Conservation (phyloP, 2,797 vertebrate species). For the Perodicticus potto region DNA sequence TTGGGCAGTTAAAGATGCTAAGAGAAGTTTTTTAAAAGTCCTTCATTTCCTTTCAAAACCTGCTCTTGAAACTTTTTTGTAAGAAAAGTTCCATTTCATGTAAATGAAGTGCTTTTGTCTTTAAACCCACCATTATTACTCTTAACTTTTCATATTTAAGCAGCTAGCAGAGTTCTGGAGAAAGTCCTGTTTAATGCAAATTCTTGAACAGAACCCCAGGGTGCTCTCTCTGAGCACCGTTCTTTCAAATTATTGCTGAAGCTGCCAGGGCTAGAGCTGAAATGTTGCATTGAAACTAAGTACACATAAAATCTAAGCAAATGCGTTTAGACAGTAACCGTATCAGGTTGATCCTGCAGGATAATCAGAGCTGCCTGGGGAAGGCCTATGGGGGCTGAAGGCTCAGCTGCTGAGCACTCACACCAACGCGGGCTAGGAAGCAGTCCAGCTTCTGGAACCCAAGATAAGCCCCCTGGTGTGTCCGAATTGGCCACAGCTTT, state of each 20-base stretch:
- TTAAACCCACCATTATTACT: background rate
- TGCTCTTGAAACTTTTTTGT: background rate
- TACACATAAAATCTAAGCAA: background rate
- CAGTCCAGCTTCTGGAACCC: background rate
- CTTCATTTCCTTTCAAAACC: background rate
- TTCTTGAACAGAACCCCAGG: background rate
- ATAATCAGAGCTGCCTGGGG: background rate
- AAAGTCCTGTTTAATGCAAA: conserved; percentile 32
- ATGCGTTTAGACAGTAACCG: background rate
- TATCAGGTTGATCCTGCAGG: no score
- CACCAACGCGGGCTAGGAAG: background rate
- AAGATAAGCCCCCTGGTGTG: no score
- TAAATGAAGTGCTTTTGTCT: background rate
- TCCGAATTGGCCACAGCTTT: background rate
- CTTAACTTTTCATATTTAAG: background rate
- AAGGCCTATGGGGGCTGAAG: no score
- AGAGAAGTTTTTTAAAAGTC: background rate
- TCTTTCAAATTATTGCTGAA: background rate
- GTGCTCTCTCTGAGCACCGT: background rate
- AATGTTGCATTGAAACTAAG: background rate
- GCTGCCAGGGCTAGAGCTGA: background rate
- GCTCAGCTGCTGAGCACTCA: no score
- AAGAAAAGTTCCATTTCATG: background rate
- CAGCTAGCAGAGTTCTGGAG: background rate
- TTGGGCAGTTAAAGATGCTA: background rate